Base-by-base conservation (phyloP, 1,140 invertebrate species). In the Drosophila trapezifrons region DNA sequence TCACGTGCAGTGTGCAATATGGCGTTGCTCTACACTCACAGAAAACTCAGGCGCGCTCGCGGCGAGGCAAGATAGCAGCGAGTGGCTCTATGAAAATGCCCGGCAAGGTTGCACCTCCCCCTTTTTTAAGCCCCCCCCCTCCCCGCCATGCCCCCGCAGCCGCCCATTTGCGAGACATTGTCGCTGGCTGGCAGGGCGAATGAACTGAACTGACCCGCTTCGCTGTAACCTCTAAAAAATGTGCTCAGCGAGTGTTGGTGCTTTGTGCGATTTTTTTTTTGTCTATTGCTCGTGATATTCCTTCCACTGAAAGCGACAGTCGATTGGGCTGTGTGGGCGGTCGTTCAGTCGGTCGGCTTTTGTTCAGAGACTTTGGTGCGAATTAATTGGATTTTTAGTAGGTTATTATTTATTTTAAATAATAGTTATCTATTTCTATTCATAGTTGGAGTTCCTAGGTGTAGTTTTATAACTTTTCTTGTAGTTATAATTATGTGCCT, bases 161-260 rank as follows among this genome's bases (percentile, higher is more conserved):
- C 25, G 3, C 1, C 7, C 62, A 20, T 58, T 54, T 52, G 69
- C 56, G 51, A 66, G 76, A 63, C 76, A 65, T 40, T 67, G 70
- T 67, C 71, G 78, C 60, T 64, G 60, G 60, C 37, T 57, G 60
- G 60, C 62, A 58, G 69, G 81, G 89, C 89, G 89, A 91, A 91
- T 89, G 89, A 89, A 90, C 89, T 91, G 79, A 89, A 83, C 90
- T 89, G 84, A 91, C 89, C 89, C 76, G 89, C 84, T 91, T 91
- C 74, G 79, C 15, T 59, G 74, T 86, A 85, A 91, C 89, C 89
- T 91, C 84, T 90, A 90, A 86, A 84, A 79, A 59, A 70, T 40
- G 29, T 59, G 52, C 32, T 46, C 35, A 25, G 35, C 49, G 64
- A 54, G 18, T 32, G 51, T 54, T 32, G 18, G 22, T 63, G 35